A percentile compares a stretch with the other conserved stretches of the same genome.
phyloP scores from a whole-genome alignment of 2,888 invertebrate species.

The Toxonevra muliebris region DNA sequence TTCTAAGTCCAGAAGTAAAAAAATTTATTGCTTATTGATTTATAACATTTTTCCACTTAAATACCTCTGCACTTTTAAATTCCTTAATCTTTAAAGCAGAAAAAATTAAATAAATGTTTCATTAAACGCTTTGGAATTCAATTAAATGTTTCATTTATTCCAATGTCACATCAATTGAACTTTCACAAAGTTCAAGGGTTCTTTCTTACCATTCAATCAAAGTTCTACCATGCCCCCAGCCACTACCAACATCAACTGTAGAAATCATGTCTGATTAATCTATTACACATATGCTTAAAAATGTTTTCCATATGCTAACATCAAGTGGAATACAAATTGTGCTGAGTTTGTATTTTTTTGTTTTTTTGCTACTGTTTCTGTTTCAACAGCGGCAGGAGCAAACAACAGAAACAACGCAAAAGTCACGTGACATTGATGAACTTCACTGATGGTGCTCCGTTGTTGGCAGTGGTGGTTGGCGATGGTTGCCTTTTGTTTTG shows the following conservation, averaged over 20 bases:
- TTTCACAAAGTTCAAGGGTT: too few relatives aligned
- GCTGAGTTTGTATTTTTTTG: neutral
- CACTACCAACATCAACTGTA: too few relatives aligned
- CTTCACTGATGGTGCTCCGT: slow-evolving; percentile 15
- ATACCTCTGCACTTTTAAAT: neutral
- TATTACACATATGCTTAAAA: slow-evolving; percentile 12
- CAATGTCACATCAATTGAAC: too few relatives aligned
- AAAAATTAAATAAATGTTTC: too few relatives aligned
- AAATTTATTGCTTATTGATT: neutral
- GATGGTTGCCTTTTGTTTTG: neutral
- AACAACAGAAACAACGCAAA: neutral
- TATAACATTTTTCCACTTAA: neutral
- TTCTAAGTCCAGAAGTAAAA: too few relatives aligned
- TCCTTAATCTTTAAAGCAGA: too few relatives aligned
- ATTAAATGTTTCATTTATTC: too few relatives aligned
- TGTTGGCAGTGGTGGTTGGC: neutral
- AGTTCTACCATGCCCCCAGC: too few relatives aligned
- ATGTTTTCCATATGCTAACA: slow-evolving; percentile 7
- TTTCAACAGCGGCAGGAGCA: neutral
- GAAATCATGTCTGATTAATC: too few relatives aligned
- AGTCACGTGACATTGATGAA: slow-evolving; percentile 33
- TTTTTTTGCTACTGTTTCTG: neutral
- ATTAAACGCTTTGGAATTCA: too few relatives aligned
- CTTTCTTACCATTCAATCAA: too few relatives aligned
- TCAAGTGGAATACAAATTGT: too few relatives aligned